phyloP scores from a whole-genome alignment of 2,888 invertebrate species.

The Cephus pulcher region DNA sequence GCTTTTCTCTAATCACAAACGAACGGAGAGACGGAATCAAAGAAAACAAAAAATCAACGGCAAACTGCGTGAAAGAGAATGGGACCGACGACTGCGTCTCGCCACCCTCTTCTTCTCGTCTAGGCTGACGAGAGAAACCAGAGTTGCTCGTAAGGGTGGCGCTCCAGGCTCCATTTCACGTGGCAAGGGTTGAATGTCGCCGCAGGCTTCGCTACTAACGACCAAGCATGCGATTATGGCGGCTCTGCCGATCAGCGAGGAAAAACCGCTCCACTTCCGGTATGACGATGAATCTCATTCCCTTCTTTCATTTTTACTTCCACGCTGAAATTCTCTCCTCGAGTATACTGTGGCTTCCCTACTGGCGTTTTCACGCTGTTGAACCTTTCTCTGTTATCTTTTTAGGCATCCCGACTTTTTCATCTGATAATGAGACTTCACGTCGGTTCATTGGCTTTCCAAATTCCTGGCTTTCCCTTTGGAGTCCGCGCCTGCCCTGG shows the following conservation, averaged over 20 bases:
- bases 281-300: constrained; percentile 1
- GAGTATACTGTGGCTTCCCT: not conserved
- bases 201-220: constrained; percentile 50
- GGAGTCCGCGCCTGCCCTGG: not conserved
- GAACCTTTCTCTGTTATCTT: not conserved
- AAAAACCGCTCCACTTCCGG: constrained; percentile 46
- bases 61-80: constrained; percentile 33
- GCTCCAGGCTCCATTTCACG: constrained; percentile 25
- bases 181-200: constrained; percentile 54
- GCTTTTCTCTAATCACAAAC: constrained; percentile 44
- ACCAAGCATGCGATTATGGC: constrained; percentile 50
- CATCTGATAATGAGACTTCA: not conserved
- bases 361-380: not conserved
- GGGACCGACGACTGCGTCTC: constrained; percentile 26
- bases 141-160: constrained; percentile 15
- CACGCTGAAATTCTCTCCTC: not conserved
- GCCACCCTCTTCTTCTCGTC: not conserved
- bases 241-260: constrained; percentile 41
- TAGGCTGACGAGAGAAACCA: constrained; percentile 23
- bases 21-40: constrained; percentile 36
- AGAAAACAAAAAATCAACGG: constrained; percentile 47
- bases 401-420: not conserved
- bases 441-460: not conserved
- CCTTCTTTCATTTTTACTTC: not conserved
- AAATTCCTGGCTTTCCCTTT: not conserved